phyloP scores from a whole-genome alignment of 2,888 invertebrate genomes.

The Scaptomyza cyrtandrae region DNA sequence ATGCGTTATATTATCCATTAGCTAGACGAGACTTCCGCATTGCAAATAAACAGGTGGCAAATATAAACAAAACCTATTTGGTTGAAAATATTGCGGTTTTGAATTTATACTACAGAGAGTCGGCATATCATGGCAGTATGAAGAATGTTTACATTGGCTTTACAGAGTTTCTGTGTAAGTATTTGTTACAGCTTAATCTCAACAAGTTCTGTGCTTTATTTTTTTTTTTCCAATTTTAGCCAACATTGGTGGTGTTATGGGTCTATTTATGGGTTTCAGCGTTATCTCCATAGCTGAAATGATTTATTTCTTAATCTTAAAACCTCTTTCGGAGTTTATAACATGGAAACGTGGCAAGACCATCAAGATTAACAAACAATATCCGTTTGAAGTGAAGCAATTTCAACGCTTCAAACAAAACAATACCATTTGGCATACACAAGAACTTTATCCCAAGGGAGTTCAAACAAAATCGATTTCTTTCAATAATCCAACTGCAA shows the following conservation, averaged over 20 bases:
- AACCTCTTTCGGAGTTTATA: slow-evolving; percentile 84
- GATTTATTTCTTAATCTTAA: slow-evolving; percentile 88
- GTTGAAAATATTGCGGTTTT: slow-evolving; percentile 89
- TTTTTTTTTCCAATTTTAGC: slow-evolving; percentile 85
- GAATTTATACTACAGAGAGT: slow-evolving; percentile 90
- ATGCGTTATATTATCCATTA: slow-evolving; percentile 86
- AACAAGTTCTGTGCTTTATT: neutral
- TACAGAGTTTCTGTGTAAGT: slow-evolving; percentile 92
- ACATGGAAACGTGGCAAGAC: slow-evolving; percentile 46
- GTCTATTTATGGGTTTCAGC: slow-evolving; percentile 91
- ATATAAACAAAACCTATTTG: slow-evolving; percentile 66
- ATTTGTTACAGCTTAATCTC: neutral
- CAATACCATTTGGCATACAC: slow-evolving; percentile 48
- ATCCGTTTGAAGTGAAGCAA: slow-evolving; percentile 1
- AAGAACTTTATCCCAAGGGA: slow-evolving; percentile 65
- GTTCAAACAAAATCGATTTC: neutral
- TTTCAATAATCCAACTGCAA: neutral
- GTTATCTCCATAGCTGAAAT: slow-evolving; percentile 91
- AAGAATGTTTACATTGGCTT: slow-evolving; percentile 92
- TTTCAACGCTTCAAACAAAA: neutral
- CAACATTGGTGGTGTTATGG: slow-evolving; percentile 91
- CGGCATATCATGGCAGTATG: slow-evolving; percentile 89
- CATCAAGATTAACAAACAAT: neutral
- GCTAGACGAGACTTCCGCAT: slow-evolving; percentile 66
- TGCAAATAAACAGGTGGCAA: slow-evolving; percentile 60